Evolutionary conservation across 2,113 vertebrate genomes (phyloP).

Genomic region (Coryphaenoides rupestris): DNA sequence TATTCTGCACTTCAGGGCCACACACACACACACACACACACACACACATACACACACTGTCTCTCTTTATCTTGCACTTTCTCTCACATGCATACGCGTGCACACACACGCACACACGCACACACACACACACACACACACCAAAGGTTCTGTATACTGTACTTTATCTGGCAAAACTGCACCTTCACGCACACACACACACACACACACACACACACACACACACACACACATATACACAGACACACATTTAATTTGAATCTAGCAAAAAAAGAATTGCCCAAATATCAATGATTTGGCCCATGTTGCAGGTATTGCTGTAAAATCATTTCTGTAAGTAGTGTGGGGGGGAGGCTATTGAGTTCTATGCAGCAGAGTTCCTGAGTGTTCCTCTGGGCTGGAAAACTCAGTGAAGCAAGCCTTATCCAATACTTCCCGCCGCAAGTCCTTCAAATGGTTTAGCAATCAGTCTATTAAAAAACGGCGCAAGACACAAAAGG

Average conservation of each 20-base stretch:
- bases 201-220: slow-evolving; percentile 1
- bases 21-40: neutral
- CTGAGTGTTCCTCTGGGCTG: slow-evolving; percentile 69
- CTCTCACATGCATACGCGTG: neutral
- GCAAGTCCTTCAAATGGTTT: slow-evolving; percentile 54
- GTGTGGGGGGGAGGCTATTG: slow-evolving; percentile 61
- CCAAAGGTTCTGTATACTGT: neutral
- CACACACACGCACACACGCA: neutral
- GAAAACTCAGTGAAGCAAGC: slow-evolving; percentile 60
- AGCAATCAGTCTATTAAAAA: slow-evolving; percentile 55
- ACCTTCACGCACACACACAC: neutral
- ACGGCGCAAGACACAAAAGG: neutral
- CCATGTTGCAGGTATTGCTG: slow-evolving; percentile 23
- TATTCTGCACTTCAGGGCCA: no score
- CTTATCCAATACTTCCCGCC: slow-evolving; percentile 53
- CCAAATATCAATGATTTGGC: slow-evolving; percentile 7
- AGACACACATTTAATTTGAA: slow-evolving; percentile 7
- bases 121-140: neutral
- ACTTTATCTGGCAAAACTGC: neutral
- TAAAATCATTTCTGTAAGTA: slow-evolving; percentile 61
- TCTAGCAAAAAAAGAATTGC: slow-evolving; percentile 31
- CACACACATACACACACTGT: neutral
- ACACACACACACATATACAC: neutral
- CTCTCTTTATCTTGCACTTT: no score
- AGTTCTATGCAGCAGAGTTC: slow-evolving; percentile 67